Evolutionary conservation across 2,113 vertebrate genomes (phyloP).

Genomic region (Neopipo cinnamomea): DNA sequence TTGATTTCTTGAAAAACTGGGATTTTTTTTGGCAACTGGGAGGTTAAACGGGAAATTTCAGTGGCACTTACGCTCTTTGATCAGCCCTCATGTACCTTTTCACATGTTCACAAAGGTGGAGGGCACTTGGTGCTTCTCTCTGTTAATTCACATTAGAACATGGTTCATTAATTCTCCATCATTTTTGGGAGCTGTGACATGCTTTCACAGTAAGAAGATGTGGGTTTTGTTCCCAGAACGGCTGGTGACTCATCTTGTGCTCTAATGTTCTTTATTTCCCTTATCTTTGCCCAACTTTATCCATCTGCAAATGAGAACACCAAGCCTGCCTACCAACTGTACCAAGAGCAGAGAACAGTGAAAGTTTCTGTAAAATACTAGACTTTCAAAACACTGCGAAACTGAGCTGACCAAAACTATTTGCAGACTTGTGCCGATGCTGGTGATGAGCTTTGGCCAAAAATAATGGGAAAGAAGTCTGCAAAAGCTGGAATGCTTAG

Average conservation of each 20-base stretch:
- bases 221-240: slow-evolving; percentile 12
- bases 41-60: not conserved
- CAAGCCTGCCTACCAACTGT: not conserved
- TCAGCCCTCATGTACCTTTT: not conserved
- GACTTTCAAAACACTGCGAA: not conserved
- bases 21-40: not conserved
- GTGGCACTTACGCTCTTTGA: not conserved
- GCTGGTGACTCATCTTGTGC: slow-evolving; percentile 25
- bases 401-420: not conserved
- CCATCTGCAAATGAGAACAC: slow-evolving; percentile 17
- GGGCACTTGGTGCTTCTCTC: not conserved
- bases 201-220: slow-evolving; percentile 10
- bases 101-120: not conserved
- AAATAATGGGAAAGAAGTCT: slow-evolving; percentile 1
- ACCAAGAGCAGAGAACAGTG: not conserved
- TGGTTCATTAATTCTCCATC: slow-evolving; percentile 10
- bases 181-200: slow-evolving; percentile 2
- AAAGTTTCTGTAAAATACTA: not conserved
- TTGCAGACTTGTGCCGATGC: not conserved
- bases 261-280: not conserved
- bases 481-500: not conserved
- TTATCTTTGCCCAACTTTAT: slow-evolving; percentile 31
- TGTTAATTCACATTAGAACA: not conserved
- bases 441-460: not conserved
- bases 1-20: not conserved